Evolutionary conservation across 2,888 invertebrate genomes (phyloP).

Genomic region (Vanessa cardui): DNA sequence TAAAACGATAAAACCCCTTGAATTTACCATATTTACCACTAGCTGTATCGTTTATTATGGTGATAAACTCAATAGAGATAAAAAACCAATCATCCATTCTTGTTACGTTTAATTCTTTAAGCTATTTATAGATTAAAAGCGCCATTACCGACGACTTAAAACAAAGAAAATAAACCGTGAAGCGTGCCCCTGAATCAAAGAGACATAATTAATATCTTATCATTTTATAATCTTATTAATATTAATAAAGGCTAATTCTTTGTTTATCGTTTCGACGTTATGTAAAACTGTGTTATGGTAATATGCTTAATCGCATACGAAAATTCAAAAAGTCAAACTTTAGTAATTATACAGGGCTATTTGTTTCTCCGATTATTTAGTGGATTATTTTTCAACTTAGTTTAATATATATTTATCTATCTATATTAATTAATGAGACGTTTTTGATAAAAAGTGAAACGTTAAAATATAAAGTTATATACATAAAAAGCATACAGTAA

Average conservation of each 20-base stretch:
- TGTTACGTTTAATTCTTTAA: neutral
- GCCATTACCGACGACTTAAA: constrained; percentile 8
- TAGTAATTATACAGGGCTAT: no score
- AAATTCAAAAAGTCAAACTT: no score
- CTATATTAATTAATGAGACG: no score
- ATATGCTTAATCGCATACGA: no score
- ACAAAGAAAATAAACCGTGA: constrained; percentile 25
- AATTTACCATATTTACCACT: no score
- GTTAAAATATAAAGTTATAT: no score
- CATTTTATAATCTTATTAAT: constrained; percentile 15
- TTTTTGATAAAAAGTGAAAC: no score
- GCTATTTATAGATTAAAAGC: constrained; percentile 13
- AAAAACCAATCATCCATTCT: neutral
- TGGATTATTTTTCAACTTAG: no score
- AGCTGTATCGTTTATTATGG: neutral
- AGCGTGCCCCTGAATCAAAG: constrained; percentile 36
- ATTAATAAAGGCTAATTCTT: constrained; percentile 8
- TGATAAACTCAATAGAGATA: neutral
- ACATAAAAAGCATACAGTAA: no score
- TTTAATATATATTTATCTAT: no score
- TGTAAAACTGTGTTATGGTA: neutral
- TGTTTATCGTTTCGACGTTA: neutral
- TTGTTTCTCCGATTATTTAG: no score
- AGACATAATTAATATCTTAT: constrained; percentile 23
- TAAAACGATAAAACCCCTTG: neutral